Evolutionary conservation across 2,888 invertebrate genomes (phyloP), one percentile per base, ranked within the genome.

Genomic region (Kryphioiulus occultus): DNA sequence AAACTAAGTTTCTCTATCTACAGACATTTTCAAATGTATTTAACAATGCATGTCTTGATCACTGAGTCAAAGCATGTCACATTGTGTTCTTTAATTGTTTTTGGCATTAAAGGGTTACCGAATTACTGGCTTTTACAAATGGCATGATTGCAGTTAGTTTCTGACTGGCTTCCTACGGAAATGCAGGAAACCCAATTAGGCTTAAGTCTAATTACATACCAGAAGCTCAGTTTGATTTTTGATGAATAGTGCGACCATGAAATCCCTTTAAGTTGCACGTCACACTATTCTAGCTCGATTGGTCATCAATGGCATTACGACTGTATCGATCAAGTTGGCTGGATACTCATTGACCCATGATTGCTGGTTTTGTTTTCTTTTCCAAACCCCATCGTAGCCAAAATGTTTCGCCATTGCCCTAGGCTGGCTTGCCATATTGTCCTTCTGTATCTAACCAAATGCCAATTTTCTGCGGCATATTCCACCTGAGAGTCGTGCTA

Each of bases 341-440:
- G 26, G 26, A 1, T 15, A 30, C 78, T 78, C 30, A 78, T 78
- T 78, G 78, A 78, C 78, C 26, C 30, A 15, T 30, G 15, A 78
- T 78, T 78, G 78, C 30, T 78, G 78, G 78, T 78, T 78, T 78
- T 78, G 78, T 78, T 78, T 78, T 30, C 26, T 68, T 68, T 68
- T 26, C 10, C 15, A 78, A 78, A 78, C 78, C 30, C 17, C 17
- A 26, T 78, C 15, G 15, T 78, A 15, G 1, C 30, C 78, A 30
- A 78, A 78, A 78, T 30, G 78, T 78, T 78, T 9, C 26, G 78
- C 15, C 78, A 30, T 30, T 78, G 78, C 78, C 78, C 78, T 17
- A 78, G 78, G 78, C 78, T 78, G 78, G 78, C 78, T n/a, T n/a
- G n/a, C 78, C 78, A 78, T 7, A 78, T 78, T 78, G 78, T 78